These are phyloP conservation scores for Anaspis maculata DNA, from an alignment of 2,888 invertebrate species.

Conservation along the genomic window DNA sequence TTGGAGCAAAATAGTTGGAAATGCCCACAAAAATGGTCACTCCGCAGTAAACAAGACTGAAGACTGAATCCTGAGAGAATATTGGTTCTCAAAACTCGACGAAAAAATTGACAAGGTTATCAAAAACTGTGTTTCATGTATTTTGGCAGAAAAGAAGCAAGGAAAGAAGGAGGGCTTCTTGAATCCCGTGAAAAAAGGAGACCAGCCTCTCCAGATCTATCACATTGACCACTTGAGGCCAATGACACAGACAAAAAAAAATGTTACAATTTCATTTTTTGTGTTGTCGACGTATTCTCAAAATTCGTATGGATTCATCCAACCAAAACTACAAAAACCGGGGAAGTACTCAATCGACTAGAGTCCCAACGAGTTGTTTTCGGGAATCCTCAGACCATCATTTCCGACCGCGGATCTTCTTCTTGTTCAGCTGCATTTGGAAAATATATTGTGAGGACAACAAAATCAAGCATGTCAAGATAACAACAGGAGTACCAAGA, in stretches of 20 bases:
- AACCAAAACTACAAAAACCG: conserved; percentile 23
- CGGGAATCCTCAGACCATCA: conserved; percentile 15
- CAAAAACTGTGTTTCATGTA: conserved; percentile 22
- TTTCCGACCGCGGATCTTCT: conserved; percentile 33
- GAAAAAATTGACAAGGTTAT: conserved; percentile 16
- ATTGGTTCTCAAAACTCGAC: conserved; percentile 16
- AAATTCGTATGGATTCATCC: conserved; percentile 31
- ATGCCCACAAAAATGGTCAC: conserved; percentile 32
- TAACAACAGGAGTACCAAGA: conserved; percentile 28
- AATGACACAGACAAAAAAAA: conserved; percentile 25
- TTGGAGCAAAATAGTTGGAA: conserved; percentile 33
- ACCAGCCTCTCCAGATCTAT: conserved; percentile 24
- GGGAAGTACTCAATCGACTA: conserved; percentile 21
- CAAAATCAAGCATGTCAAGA: conserved; percentile 26
- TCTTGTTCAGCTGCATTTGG: conserved; percentile 32
- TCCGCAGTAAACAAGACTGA: conserved; percentile 22
- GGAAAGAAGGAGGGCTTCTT: no score
- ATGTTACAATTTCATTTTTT: conserved; percentile 25
- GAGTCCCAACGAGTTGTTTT: conserved; percentile 16
- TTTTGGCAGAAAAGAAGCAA: conserved; percentile 22
- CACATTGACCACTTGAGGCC: conserved; percentile 33
- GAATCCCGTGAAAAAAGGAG: no score
- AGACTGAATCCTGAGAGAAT: conserved; percentile 15
- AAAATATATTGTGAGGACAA: conserved; percentile 31
- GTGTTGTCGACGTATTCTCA: conserved; percentile 27